Conservation (phyloP, 2,888 invertebrate species). For the Halictus ligatus region DNA sequence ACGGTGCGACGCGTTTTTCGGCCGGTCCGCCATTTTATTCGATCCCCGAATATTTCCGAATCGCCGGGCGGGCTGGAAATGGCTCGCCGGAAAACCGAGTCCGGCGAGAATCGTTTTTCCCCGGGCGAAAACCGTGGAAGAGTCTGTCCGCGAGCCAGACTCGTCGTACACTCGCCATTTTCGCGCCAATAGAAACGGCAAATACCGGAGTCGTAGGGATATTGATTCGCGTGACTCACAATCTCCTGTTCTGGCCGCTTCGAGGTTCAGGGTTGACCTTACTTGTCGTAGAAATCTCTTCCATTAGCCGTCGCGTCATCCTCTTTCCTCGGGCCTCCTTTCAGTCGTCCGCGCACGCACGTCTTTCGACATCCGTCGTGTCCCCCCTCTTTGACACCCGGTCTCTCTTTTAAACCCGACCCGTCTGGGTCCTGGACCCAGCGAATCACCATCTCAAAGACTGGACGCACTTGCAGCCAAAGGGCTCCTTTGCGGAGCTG, state of each 20-base stretch:
- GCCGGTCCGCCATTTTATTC: not conserved
- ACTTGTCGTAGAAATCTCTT: slow-evolving; percentile 34
- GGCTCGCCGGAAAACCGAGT: not conserved
- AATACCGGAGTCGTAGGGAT: slow-evolving; percentile 61
- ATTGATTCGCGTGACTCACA: slow-evolving; percentile 74
- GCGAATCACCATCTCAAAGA: slow-evolving; percentile 3
- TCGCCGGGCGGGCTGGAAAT: not conserved
- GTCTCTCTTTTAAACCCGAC: not conserved
- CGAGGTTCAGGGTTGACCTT: slow-evolving; percentile 63
- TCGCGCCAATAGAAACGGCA: slow-evolving; percentile 51
- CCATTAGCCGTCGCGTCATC: slow-evolving; percentile 40
- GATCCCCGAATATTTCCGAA: not conserved
- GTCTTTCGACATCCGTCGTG: not conserved
- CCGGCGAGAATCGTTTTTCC: not conserved
- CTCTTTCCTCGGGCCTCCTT: not conserved
- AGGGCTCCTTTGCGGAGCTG: not conserved
- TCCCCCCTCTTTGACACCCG: not conserved
- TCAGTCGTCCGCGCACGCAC: not conserved
- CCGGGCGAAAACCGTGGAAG: not conserved
- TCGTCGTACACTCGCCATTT: not conserved
- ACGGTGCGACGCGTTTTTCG: not conserved
- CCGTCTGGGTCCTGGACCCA: not conserved
- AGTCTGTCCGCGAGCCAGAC: slow-evolving; percentile 4
- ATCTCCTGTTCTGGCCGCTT: slow-evolving; percentile 62
- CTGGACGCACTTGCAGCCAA: not conserved